Evolutionary conservation across 2,113 vertebrate species (phyloP).

Genomic region (Hippocampus abdominalis): DNA sequence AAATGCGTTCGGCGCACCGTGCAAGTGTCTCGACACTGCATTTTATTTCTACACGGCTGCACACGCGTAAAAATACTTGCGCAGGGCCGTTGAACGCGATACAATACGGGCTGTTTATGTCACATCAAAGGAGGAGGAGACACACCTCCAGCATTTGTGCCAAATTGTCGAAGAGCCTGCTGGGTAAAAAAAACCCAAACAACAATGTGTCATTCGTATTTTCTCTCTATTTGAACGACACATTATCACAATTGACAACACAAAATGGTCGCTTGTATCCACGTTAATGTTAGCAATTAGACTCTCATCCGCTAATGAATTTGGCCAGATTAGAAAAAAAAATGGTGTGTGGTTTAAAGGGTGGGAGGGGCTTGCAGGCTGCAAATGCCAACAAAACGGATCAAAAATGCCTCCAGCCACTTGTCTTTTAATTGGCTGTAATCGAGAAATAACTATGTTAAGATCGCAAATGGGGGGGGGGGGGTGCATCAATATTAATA

Average conservation of each 20-base stretch:
- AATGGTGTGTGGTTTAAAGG: constrained; percentile 22
- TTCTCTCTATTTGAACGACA: constrained; percentile 18
- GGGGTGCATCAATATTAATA: constrained; percentile 66
- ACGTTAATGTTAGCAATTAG: constrained; percentile 5
- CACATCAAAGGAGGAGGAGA: constrained; percentile 40
- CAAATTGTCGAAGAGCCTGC: constrained; percentile 66
- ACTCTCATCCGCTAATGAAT: constrained; percentile 2
- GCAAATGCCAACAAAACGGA: constrained; percentile 25
- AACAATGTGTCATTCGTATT: constrained; percentile 13
- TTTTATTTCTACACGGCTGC: background rate
- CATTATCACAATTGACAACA: constrained; percentile 15
- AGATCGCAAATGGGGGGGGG: constrained; percentile 25
- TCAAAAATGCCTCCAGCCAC: background rate
- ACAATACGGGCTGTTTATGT: constrained; percentile 10
- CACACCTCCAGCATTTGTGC: constrained; percentile 66
- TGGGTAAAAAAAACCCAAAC: constrained; percentile 59
- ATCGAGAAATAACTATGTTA: constrained; percentile 19
- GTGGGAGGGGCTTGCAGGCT: constrained; percentile 19
- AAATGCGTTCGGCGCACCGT: background rate
- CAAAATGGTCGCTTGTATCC: constrained; percentile 5
- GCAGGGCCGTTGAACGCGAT: background rate
- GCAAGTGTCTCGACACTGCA: background rate
- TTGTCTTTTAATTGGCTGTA: constrained; percentile 31
- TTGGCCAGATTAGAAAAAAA: background rate
- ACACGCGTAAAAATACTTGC: background rate